A percentile compares a stretch with the other conserved stretches of the same genome.
phyloP scores from a whole-genome alignment of 2,113 vertebrate species.

The Dryoscopus gambensis region DNA sequence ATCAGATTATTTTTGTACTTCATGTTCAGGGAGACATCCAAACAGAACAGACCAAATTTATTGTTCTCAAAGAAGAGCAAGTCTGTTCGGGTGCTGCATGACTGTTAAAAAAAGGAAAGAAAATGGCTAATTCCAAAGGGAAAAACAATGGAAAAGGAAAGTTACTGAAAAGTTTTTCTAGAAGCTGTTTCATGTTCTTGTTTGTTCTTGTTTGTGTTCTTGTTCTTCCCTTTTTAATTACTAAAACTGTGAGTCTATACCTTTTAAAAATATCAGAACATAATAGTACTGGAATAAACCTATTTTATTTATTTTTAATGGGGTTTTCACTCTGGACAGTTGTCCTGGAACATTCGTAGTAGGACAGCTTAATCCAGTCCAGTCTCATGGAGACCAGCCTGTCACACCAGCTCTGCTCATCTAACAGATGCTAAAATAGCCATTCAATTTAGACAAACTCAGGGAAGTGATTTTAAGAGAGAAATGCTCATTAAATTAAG shows the following conservation, averaged over 20 bases:
- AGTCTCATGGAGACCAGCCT: background rate
- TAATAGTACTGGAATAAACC: background rate
- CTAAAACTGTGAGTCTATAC: background rate
- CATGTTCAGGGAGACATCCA: background rate
- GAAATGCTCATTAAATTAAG: background rate
- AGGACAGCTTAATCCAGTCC: background rate
- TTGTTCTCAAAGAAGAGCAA: background rate
- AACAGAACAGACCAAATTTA: background rate
- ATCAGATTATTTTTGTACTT: background rate
- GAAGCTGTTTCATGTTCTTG: background rate
- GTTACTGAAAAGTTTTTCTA: background rate
- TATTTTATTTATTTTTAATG: background rate
- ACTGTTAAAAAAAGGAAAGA: background rate
- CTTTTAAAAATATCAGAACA: background rate
- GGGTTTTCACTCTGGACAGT: background rate
- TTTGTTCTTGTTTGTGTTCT: background rate
- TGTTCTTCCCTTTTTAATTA: background rate
- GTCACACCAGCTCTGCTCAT: background rate
- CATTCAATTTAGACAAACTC: background rate
- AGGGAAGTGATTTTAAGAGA: background rate
- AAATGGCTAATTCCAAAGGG: background rate
- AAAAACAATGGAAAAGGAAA: background rate
- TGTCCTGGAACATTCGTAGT: background rate
- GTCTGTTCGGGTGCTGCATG: background rate
- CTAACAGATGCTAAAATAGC: background rate